Conservation (phyloP, 2,888 invertebrate species). For the Hirtodrosophila alboralis region DNA sequence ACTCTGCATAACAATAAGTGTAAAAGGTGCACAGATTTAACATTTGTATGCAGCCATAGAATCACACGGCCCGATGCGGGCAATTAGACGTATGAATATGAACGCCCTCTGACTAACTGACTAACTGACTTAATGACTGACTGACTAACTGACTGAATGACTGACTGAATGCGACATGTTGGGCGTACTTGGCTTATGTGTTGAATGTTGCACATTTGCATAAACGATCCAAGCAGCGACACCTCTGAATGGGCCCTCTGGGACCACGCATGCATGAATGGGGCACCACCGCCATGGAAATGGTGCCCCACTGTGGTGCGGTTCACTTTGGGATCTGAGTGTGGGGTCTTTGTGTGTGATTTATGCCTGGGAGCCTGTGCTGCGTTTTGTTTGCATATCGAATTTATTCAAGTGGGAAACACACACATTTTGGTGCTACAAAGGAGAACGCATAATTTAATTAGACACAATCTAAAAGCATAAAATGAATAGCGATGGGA, state of each 20-base stretch:
- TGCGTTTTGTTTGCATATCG: conserved; percentile 50
- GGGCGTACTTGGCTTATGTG: conserved; percentile 67
- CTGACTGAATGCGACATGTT: conserved; percentile 56
- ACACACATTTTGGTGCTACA: conserved; percentile 22
- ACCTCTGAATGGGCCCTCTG: conserved; percentile 69
- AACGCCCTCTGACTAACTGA: conserved; percentile 42
- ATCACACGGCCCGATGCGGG: conserved; percentile 56
- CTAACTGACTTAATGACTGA: conserved; percentile 37
- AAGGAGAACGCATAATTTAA: conserved; percentile 66
- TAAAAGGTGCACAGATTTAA: conserved; percentile 23
- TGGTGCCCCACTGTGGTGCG: conserved; percentile 14
- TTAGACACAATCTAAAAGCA: conserved; percentile 40
- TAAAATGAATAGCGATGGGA: conserved; percentile 34
- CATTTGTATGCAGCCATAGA: conserved; percentile 59
- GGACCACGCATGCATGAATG: conserved; percentile 77
- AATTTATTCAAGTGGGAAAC: conserved; percentile 75
- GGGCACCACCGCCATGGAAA: conserved; percentile 21
- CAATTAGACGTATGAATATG: conserved; percentile 67
- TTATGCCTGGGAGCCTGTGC: conserved; percentile 73
- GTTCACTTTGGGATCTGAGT: conserved; percentile 12
- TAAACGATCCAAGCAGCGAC: conserved; percentile 70
- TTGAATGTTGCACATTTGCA: conserved; percentile 66
- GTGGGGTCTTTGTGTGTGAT: conserved; percentile 59
- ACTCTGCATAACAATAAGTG: conserved; percentile 59
- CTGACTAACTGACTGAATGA: conserved; percentile 13